These are phyloP conservation scores for Salvelinus fontinalis DNA, from an alignment of 2,113 vertebrate species.

Conservation along the genomic window DNA sequence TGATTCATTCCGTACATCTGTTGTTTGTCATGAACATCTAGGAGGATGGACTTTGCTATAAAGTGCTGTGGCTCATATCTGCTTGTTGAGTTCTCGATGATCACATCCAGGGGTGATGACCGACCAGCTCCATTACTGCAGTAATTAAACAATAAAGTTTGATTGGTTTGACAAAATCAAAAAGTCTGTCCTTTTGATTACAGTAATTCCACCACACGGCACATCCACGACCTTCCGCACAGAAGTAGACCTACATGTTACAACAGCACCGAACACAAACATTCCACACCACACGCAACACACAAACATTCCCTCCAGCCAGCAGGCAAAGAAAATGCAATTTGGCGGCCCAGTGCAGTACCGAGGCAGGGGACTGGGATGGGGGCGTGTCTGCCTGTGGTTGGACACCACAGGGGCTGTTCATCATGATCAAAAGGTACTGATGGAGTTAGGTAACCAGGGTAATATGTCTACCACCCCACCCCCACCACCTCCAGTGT, in stretches of 20 bases:
- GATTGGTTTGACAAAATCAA: too few relatives aligned
- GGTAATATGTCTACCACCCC: slow-evolving; percentile 27
- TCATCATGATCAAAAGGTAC: slow-evolving; percentile 45
- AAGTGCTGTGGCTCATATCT: too few relatives aligned
- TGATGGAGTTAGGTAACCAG: slow-evolving; percentile 42
- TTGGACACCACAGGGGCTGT: slow-evolving; percentile 27
- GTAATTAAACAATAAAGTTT: too few relatives aligned
- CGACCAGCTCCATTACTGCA: too few relatives aligned
- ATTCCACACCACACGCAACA: too few relatives aligned
- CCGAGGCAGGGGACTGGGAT: neutral
- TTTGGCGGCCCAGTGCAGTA: neutral
- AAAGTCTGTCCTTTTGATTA: too few relatives aligned
- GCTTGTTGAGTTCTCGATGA: too few relatives aligned
- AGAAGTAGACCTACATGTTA: neutral
- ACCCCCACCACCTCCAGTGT: slow-evolving; percentile 25
- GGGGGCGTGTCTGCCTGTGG: neutral
- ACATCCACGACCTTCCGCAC: neutral
- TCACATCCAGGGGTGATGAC: too few relatives aligned
- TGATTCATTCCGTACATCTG: too few relatives aligned
- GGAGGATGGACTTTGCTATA: too few relatives aligned
- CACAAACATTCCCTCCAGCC: neutral
- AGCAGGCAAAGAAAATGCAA: neutral
- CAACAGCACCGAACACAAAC: neutral
- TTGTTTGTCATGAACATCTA: too few relatives aligned
- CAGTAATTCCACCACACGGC: neutral